These are phyloP conservation scores for Stercorarius parasiticus DNA, from an alignment of 2,113 vertebrate species.

Conservation along the genomic window DNA sequence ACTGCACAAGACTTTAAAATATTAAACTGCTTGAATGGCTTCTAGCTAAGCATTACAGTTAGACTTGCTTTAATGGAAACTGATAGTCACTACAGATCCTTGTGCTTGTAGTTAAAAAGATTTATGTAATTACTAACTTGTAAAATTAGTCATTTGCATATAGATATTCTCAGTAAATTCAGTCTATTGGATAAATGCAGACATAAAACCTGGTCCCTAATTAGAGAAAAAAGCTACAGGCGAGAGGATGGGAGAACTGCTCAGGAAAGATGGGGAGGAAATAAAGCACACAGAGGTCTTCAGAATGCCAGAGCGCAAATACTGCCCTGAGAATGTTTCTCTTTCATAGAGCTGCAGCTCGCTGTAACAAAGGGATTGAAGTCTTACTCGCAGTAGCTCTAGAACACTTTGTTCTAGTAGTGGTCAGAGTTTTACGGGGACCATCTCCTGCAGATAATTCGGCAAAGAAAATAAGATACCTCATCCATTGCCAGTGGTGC, in stretches of 20 bases:
- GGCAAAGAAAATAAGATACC: constrained; percentile 84
- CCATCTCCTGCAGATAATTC: constrained; percentile 89
- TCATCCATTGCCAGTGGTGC: constrained; percentile 98
- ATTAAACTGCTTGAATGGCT: not conserved
- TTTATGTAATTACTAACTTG: not conserved
- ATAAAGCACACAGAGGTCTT: not conserved
- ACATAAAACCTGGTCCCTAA: not conserved
- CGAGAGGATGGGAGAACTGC: not conserved
- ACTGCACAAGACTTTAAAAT: not conserved
- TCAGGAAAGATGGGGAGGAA: not conserved
- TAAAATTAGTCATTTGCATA: not conserved
- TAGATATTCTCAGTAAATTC: not conserved
- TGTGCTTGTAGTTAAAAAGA: not conserved
- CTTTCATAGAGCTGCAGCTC: constrained; percentile 84
- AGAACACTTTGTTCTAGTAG: constrained; percentile 95
- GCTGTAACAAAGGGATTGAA: constrained; percentile 96
- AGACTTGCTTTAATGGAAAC: not conserved
- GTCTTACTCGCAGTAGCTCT: constrained; percentile 91
- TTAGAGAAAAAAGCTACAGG: not conserved
- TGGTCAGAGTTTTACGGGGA: constrained; percentile 90
- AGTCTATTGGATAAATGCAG: not conserved
- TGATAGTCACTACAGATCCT: not conserved
- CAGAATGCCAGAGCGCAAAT: not conserved
- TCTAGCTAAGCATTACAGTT: not conserved
- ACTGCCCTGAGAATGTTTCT: not conserved